Base-by-base conservation (phyloP, 1,140 invertebrate species). In the Meloidogyne floridensis region DNA sequence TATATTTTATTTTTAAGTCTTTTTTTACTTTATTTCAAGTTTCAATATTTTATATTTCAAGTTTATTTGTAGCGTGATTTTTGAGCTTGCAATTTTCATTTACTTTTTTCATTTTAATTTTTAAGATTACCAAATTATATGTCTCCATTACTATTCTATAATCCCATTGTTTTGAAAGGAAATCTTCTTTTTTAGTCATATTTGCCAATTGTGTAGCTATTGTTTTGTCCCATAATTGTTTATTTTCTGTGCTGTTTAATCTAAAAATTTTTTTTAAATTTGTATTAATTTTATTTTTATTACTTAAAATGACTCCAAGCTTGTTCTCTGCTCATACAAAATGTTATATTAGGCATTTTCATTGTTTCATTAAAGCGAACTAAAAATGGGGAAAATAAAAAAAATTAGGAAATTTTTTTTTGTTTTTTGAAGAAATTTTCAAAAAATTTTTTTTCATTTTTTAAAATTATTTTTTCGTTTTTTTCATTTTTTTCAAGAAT, bases 311-410 rank as follows among this genome's bases (percentile, higher is more conserved):
- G 86, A 18, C 81, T 83, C 76, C 80, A 87, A 10, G 86, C 86
- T 76, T 87, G 86, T 32, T 56, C 74, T 75, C 82, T 70, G 18
- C 70, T 81, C 86, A 86, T 86, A 77, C 85, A 86, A 79, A 86
- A 86, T 9, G 85, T 86, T 32, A 87, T 86, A 76, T 86, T 87
- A 59, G 85, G 85, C 84, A 86, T 80, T 73, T 73, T 86, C 85
- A 86, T 86, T 56, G 85, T 76, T 8, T 86, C 85, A 54, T 86
- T 85, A 47, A 85, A 85, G 15, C 72, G 51, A 42, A 86, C 71
- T 72, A 15, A 77, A 43, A 32, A 71, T 54, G 7, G 7, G 47
- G 59, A 18, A 47, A n/a, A 47, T 73, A n/a, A n/a, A n/a, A n/a
- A n/a, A n/a, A n/a, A n/a, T n/a, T n/a, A n/a, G n/a, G n/a, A n/a